Evolutionary conservation across 2,113 vertebrate genomes (phyloP).

Genomic region (Ondatra zibethicus): DNA sequence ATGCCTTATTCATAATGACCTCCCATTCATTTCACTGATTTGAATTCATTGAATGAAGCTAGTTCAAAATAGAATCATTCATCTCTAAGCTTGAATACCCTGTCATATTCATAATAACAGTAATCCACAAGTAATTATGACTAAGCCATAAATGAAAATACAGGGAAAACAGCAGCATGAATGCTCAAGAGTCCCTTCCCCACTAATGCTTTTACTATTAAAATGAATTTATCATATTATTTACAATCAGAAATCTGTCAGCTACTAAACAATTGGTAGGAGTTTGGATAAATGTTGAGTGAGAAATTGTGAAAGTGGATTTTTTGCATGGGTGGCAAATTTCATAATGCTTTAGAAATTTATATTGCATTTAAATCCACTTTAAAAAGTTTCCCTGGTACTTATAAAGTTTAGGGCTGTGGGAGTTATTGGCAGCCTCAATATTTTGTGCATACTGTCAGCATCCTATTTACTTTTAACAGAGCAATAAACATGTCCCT

Average conservation of each 20-base stretch:
- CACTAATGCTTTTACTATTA: conserved; percentile 4
- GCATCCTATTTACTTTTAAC: conserved; percentile 29
- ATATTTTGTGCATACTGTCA: neutral
- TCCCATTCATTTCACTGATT: conserved; percentile 53
- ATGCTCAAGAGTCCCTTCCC: neutral
- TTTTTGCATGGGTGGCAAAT: conserved; percentile 57
- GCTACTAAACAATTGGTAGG: accelerated
- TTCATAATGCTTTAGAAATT: conserved; percentile 61
- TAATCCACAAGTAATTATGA: conserved; percentile 7
- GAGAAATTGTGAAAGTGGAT: conserved; percentile 29
- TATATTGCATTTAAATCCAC: conserved; percentile 17
- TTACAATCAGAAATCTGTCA: conserved; percentile 54
- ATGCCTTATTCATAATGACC: conserved; percentile 21
- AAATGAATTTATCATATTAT: neutral
- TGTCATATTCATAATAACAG: conserved; percentile 27
- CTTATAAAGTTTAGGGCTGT: conserved; percentile 72
- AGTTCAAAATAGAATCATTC: conserved; percentile 58
- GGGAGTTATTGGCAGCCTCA: conserved; percentile 60
- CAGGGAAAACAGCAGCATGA: neutral
- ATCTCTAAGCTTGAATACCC: conserved; percentile 43
- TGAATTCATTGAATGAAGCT: conserved; percentile 48
- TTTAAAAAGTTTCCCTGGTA: conserved; percentile 72
- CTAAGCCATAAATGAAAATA: neutral
- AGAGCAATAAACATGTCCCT: neutral
- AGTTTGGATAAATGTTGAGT: neutral